Conservation (phyloP, 2,113 vertebrate genomes). For the Talpa occidentalis region DNA sequence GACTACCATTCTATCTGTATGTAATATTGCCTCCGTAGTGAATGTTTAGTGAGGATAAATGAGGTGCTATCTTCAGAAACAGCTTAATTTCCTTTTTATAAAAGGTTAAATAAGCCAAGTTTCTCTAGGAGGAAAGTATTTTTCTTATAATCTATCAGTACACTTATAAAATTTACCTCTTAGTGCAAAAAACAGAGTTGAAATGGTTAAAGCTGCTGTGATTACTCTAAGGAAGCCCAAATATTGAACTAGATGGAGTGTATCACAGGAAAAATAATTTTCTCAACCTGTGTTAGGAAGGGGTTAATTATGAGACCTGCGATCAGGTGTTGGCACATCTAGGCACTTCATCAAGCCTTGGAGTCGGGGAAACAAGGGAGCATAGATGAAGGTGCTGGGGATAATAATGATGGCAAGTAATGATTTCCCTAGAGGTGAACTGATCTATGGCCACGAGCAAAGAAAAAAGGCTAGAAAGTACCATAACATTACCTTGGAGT, state of each 20-base stretch:
- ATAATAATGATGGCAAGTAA: constrained; percentile 98
- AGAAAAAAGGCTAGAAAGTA: constrained; percentile 89
- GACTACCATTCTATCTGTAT: background rate
- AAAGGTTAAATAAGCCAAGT: constrained; percentile 72
- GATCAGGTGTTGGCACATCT: constrained; percentile 88
- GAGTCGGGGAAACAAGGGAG: constrained; percentile 93
- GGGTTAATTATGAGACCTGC: constrained; percentile 88
- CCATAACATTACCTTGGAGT: constrained; percentile 89
- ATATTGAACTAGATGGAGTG: constrained; percentile 59
- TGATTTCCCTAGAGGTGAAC: constrained; percentile 98
- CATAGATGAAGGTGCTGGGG: constrained; percentile 94
- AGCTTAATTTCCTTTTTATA: constrained; percentile 40
- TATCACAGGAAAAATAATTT: constrained; percentile 67
- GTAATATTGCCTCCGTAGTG: background rate
- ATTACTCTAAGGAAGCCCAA: constrained; percentile 61
- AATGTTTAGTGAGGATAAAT: constrained; percentile 22
- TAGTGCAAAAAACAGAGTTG: constrained; percentile 60
- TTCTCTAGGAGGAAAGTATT: constrained; percentile 72
- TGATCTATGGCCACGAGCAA: constrained; percentile 96
- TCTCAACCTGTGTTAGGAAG: constrained; percentile 79
- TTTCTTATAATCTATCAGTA: constrained; percentile 71
- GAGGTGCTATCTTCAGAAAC: background rate
- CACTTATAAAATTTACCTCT: constrained; percentile 59
- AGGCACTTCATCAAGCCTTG: constrained; percentile 92
- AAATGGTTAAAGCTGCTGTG: constrained; percentile 39